A percentile compares a stretch with the other conserved stretches of the same genome.
phyloP scores from a whole-genome alignment of 2,888 invertebrate genomes.

The Sacculina carcini region DNA sequence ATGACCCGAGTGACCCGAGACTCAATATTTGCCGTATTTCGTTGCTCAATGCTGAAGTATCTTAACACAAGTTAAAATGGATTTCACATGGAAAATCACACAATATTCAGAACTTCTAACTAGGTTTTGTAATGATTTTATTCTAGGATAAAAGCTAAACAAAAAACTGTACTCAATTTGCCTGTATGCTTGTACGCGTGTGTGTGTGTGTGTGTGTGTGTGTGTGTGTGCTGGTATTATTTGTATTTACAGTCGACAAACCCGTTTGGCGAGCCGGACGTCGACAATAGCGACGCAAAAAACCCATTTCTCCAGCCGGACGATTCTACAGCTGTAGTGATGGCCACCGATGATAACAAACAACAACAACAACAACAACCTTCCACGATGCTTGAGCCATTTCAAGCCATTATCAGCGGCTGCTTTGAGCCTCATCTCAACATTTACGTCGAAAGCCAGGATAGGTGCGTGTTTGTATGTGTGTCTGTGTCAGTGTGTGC shows the following conservation, averaged over 20 bases:
- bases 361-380: conserved; percentile 13
- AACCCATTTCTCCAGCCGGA: conserved; percentile 1
- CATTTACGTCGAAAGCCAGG: conserved; percentile 82
- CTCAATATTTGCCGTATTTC: too few species aligned
- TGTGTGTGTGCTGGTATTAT: neutral
- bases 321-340: neutral
- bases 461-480: conserved; percentile 26
- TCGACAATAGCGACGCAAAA: neutral
- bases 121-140: too few species aligned
- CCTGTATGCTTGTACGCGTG: neutral
- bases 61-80: too few species aligned
- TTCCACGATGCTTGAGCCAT: conserved; percentile 22
- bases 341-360: neutral
- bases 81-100: too few species aligned
- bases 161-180: too few species aligned
- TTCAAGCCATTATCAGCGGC: conserved; percentile 56
- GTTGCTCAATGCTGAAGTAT: too few species aligned
- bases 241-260: conserved; percentile 10
- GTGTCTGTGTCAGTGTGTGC: conserved; percentile 23
- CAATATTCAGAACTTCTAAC: too few species aligned
- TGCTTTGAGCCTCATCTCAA: conserved; percentile 87
- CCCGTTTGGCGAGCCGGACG: conserved; percentile 15
- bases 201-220: neutral
- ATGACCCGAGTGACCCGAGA: too few species aligned
- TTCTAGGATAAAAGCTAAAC: too few species aligned